Evolutionary conservation across 2,113 vertebrate species (phyloP).

Genomic region (Pygoscelis antarcticus): DNA sequence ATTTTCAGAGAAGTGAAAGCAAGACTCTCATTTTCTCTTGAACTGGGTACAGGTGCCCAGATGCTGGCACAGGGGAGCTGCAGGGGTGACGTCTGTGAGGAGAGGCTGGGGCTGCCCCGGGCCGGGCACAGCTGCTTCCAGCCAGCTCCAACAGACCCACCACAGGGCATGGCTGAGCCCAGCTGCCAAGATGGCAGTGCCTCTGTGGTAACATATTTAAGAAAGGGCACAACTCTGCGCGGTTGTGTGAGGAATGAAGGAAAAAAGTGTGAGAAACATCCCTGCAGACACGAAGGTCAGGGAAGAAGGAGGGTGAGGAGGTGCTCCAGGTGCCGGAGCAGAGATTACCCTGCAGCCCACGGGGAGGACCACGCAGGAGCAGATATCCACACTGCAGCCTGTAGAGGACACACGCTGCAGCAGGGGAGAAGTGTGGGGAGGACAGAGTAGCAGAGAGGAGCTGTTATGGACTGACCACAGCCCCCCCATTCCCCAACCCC

Average conservation of each 20-base stretch:
- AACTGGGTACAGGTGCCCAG: no score
- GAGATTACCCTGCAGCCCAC: background rate
- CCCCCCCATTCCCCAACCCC: rapidly evolving
- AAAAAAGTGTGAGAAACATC: background rate
- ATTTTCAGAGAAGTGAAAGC: background rate
- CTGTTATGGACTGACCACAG: background rate
- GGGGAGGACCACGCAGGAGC: rapidly evolving
- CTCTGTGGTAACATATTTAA: background rate
- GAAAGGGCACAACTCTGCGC: background rate
- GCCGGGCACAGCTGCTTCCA: rapidly evolving
- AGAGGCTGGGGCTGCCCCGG: background rate
- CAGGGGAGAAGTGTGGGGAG: background rate
- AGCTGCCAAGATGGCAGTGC: rapidly evolving
- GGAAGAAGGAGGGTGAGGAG: background rate
- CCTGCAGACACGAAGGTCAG: background rate
- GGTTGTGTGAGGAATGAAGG: rapidly evolving
- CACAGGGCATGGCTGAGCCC: background rate
- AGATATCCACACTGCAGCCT: background rate
- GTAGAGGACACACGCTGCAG: background rate
- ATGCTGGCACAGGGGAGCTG: rapidly evolving
- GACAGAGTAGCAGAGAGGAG: background rate
- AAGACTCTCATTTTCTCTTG: background rate
- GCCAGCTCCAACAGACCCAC: rapidly evolving
- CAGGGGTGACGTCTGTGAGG: background rate
- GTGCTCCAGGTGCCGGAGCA: background rate